Base-by-base conservation (phyloP, 1,140 invertebrate species). In the Macrobrachium nipponense region DNA sequence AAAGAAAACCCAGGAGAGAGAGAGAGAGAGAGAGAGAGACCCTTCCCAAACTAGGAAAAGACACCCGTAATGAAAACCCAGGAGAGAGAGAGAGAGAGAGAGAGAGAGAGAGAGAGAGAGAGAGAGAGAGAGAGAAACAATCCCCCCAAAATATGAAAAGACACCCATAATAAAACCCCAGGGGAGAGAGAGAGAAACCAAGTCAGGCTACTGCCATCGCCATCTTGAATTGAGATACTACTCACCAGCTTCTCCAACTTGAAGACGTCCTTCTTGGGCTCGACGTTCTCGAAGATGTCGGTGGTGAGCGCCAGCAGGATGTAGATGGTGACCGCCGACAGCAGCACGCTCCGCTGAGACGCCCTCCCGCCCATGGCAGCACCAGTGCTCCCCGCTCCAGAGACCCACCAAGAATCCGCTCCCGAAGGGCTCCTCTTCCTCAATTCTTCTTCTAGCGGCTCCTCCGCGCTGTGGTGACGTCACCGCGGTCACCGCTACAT, bases 191-290 rank as follows among this genome's bases (percentile, higher is more conserved):
- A 36, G 27, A 36, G 27, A 70, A 6, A 8, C 18, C 10, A 70
- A 36, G 8, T 70, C 20, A 70, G 23, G 27, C 20, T 17, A 70
- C 68, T 70, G 27, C 68, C 68, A 70, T 70, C 23, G 27, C 68
- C 68, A 70, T 12, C 17, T 70, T 70, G 68, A 70, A 70, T n/a
- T n/a, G n/a, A n/a, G n/a, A n/a, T n/a, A n/a, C n/a, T n/a, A 70
- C 68, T 70, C 10, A 70, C 68, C 68, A 70, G 17, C 68, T 70
- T 70, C 23, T 70, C 68, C 68, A 70, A 27, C 17, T 70, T 70
- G 68, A 70, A 70, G 68, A 70, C 68, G 20, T 70, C 68, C 20
- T 23, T 70, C 11, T 70, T 70, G 20, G 68, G 68, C 36, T 70
- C 68, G 23, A n/a, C 15, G 23, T 70, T 23, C 5, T 70, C 68